Percentiles rank a stretch among this genome's conserved stretches.
Evolutionary conservation across 2,797 vertebrate species (phyloP).

Genomic region (Gambelia wislizenii): DNA sequence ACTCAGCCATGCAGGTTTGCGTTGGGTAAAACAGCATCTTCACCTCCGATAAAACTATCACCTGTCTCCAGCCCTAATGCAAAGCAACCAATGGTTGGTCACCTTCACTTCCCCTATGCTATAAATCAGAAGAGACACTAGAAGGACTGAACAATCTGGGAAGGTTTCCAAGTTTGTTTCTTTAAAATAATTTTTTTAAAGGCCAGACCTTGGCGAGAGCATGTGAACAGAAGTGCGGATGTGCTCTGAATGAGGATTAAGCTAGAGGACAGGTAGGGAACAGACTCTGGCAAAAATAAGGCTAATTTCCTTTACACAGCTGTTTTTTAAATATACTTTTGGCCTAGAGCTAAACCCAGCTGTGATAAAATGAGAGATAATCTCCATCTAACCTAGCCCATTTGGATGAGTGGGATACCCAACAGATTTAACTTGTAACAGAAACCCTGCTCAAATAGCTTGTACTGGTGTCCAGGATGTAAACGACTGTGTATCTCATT

Average conservation of each 20-base stretch:
- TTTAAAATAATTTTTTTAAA: conserved; percentile 33
- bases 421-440: not conserved
- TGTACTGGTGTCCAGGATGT: no score
- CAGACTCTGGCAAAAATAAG: conserved; percentile 13
- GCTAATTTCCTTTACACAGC: not conserved
- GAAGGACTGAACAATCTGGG: conserved; percentile 11
- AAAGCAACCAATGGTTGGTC: not conserved
- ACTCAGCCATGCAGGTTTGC: not conserved
- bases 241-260: conserved; percentile 25
- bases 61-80: conserved; percentile 6
- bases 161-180: conserved; percentile 41
- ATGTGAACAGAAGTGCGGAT: not conserved
- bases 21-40: not conserved
- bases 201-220: conserved; percentile 25
- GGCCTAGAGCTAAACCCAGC: not conserved
- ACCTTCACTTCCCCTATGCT: conserved; percentile 38
- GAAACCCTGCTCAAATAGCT: not conserved
- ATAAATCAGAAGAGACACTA: conserved; percentile 30
- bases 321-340: not conserved
- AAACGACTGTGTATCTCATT: no score
- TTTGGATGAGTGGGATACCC: not conserved
- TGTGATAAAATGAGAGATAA: not conserved
- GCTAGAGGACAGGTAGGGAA: conserved; percentile 14
- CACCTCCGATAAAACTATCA: not conserved
- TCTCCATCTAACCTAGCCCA: not conserved